Percentiles rank a stretch among this genome's conserved stretches.
These are phyloP conservation scores for Siniperca knerii DNA, from an alignment of 2,113 vertebrate genomes.

Conservation along the genomic window DNA sequence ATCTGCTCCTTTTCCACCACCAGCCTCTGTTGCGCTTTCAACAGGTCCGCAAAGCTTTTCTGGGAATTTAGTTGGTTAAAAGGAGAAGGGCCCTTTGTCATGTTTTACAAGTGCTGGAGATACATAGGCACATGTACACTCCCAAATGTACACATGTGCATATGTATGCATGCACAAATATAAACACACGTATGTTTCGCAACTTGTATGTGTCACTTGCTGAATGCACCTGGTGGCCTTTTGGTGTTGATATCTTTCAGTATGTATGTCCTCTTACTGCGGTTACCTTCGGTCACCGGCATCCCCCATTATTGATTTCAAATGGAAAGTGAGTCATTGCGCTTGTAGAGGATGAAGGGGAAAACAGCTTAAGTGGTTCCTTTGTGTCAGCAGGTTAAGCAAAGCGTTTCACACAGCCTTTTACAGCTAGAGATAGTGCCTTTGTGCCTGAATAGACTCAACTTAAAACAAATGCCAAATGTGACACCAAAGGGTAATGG, in stretches of 20 bases:
- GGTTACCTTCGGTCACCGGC: slow-evolving; percentile 60
- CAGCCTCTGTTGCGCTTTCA: slow-evolving; percentile 45
- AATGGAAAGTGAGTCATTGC: slow-evolving; percentile 79
- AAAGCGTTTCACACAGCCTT: slow-evolving; percentile 74
- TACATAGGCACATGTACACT: not conserved
- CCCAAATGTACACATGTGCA: not conserved
- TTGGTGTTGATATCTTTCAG: slow-evolving; percentile 55
- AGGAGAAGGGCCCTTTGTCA: slow-evolving; percentile 2
- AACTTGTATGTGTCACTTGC: slow-evolving; percentile 5
- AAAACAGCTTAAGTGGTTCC: slow-evolving; percentile 79
- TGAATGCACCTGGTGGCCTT: slow-evolving; percentile 36
- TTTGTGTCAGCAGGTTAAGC: slow-evolving; percentile 82
- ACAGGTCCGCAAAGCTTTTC: slow-evolving; percentile 46
- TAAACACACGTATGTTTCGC: not conserved
- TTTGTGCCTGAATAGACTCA: slow-evolving; percentile 74
- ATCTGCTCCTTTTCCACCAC: slow-evolving; percentile 33
- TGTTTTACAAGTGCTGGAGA: slow-evolving; percentile 21
- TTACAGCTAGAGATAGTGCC: slow-evolving; percentile 73
- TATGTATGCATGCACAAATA: not conserved
- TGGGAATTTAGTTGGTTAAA: slow-evolving; percentile 38
- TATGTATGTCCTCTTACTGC: slow-evolving; percentile 44
- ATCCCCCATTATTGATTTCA: slow-evolving; percentile 77
- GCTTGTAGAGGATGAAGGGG: slow-evolving; percentile 67
- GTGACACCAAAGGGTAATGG: slow-evolving; percentile 79
- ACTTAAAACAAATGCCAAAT: slow-evolving; percentile 80